Evolutionary conservation across 2,113 vertebrate species (phyloP).

Genomic region (Numida meleagris): DNA sequence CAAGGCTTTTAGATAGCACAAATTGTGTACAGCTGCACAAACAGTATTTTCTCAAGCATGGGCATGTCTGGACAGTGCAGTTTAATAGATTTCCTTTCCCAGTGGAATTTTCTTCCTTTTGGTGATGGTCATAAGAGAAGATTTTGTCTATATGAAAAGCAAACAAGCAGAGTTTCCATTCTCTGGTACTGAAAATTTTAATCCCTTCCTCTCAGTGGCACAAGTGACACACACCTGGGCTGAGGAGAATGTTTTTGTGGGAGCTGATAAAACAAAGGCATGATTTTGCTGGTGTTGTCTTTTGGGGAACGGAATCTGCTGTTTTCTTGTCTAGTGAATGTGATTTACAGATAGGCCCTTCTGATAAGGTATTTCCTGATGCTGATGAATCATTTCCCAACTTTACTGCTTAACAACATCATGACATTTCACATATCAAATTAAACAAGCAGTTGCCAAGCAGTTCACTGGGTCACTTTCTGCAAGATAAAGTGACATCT

Average conservation of each 20-base stretch:
- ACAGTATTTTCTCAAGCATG: conserved; percentile 21
- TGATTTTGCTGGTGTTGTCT: neutral
- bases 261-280: neutral
- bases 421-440: neutral
- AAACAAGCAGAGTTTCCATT: neutral
- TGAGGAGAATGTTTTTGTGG: neutral
- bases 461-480: neutral
- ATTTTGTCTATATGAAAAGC: neutral
- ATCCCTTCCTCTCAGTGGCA: neutral
- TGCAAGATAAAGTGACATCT: neutral
- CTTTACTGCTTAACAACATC: neutral
- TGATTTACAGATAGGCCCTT: neutral
- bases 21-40: conserved; percentile 11
- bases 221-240: neutral
- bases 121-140: neutral
- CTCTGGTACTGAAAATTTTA: neutral
- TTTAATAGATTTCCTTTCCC: neutral
- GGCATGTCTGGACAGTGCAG: neutral
- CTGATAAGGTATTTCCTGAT: neutral
- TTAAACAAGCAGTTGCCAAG: neutral
- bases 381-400: neutral
- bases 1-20: neutral
- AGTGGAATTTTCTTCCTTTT: neutral
- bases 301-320: neutral
- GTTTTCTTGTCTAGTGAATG: neutral